Evolutionary conservation across 2,797 vertebrate genomes (phyloP).

Genomic region (Notolepis coatsorum): DNA sequence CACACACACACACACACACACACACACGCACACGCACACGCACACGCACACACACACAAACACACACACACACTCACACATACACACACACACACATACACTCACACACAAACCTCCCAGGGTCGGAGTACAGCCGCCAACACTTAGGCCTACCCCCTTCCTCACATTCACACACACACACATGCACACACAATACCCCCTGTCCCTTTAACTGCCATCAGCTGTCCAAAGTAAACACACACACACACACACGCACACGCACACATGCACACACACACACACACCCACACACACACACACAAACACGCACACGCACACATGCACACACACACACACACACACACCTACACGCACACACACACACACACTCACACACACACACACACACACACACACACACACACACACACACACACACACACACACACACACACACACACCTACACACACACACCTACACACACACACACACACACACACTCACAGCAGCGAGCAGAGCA

Average conservation of each 20-base stretch:
- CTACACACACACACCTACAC: neutral
- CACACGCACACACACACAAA: neutral
- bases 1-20: slow-evolving; percentile 8
- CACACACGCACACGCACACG: neutral
- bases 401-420: neutral
- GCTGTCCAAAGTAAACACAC: slow-evolving; percentile 43
- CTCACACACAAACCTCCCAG: slow-evolving; percentile 13
- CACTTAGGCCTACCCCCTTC: slow-evolving; percentile 3
- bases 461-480: neutral
- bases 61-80: neutral
- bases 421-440: neutral
- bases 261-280: neutral
- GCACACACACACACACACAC: neutral
- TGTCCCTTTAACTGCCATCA: slow-evolving; percentile 50
- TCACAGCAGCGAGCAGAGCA: neutral
- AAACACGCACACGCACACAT: neutral
- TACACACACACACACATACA: neutral
- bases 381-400: neutral
- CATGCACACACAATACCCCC: too few species aligned
- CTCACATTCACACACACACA: too few species aligned
- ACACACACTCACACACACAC: neutral
- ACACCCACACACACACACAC: slow-evolving; percentile 15
- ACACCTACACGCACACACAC: neutral
- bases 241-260: neutral
- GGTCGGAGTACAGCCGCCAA: slow-evolving; percentile 18